Evolutionary conservation across 2,888 invertebrate species (phyloP), one percentile per base, ranked within the genome.

Genomic region (Erebia aethiops): DNA sequence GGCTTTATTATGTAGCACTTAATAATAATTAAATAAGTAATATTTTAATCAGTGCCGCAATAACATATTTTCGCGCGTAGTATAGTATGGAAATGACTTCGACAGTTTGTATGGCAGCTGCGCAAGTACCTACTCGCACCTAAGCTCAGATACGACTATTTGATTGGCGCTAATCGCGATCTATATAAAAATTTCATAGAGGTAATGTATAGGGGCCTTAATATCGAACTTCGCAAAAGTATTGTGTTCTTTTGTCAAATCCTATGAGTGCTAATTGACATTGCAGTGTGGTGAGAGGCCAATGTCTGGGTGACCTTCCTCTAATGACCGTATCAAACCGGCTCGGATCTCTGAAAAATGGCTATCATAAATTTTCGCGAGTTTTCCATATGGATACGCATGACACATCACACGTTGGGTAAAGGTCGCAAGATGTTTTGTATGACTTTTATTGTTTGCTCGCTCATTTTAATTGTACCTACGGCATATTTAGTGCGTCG

Each of bases 211-310:
- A 54, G 10, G 54, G 0, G 18, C 54, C 54, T 52, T 52, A n/a
- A 9, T 10, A 16, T 11, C 54, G 18, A 54, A 54, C 54, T 18
- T 54, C 1, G 18, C 9, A 54, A 54, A 18, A 54, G 16, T 65
- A 43, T 46, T 49, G 26, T 58, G n/a, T 67, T 67, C 60, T 79
- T 80, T 81, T 79, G 81, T 80, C 77, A 75, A 74, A 75, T 71
- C 74, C 77, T 74, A 80, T 56, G 81, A 82, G 82, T 82, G 80
- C 77, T 84, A 85, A 87, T 86, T 87, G 85, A 84, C 88, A 86
- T 87, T 87, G 87, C 75, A 71, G 43, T 73, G 80, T 85, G 87
- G 85, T 73, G 80, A 85, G 80, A 85, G 87, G 85, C 84, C 85
- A 83, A 83, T 83, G 85, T 84, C 82, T 84, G 79, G 67, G 69